These are phyloP conservation scores for Acanthurus leucopareius DNA, from an alignment of 2,797 vertebrate species.

Conservation along the genomic window DNA sequence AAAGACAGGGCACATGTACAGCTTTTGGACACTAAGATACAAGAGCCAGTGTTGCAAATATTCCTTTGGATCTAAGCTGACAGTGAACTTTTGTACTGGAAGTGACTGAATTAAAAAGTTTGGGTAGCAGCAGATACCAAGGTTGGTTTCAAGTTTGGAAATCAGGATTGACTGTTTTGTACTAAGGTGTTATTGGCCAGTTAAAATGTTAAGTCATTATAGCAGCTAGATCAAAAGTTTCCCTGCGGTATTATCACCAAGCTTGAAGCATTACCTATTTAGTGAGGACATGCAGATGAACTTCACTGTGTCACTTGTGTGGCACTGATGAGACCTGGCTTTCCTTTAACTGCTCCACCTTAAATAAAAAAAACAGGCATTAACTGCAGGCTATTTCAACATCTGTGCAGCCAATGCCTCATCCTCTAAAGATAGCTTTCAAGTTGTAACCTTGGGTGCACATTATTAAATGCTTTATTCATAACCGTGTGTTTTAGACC, in stretches of 20 bases:
- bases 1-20: too few species aligned
- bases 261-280: background rate
- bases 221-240: too few species aligned
- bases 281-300: background rate
- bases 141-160: background rate
- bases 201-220: too few species aligned
- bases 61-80: too few species aligned
- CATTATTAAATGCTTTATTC: conserved; percentile 38
- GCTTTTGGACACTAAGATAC: background rate
- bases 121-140: background rate
- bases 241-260: too few species aligned
- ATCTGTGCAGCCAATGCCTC: background rate
- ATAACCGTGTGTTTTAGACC: background rate
- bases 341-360: background rate
- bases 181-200: too few species aligned
- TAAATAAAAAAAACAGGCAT: background rate
- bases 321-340: too few species aligned
- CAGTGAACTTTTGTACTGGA: too few species aligned
- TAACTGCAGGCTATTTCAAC: conserved; percentile 9
- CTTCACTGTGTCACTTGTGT: background rate
- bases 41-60: too few species aligned
- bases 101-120: too few species aligned
- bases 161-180: too few species aligned
- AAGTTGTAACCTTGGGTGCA: conserved; percentile 20
- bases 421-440: conserved; percentile 26